Evolutionary conservation across 2,113 vertebrate genomes (phyloP), one percentile per base, ranked within the genome.

Genomic region (Anolis sagrei): DNA sequence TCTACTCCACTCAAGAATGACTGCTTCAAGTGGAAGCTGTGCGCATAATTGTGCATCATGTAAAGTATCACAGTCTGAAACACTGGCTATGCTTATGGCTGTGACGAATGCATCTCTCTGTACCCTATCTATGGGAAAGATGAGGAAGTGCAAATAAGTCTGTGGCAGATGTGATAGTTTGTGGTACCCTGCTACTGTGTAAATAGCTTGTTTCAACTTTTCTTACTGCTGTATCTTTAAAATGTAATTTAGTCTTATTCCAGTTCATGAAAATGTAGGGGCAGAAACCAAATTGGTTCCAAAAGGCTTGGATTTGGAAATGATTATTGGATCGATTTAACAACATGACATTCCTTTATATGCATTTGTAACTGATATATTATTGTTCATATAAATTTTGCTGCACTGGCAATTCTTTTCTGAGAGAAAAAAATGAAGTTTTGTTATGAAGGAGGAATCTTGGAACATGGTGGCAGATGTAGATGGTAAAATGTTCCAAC

Each of bases 201-300:
- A 0, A 81, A 8, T 74, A 21, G 77, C 81, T 86, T 1, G 79
- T 89, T 81, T 90, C 74, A 36, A 83, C 82, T 92, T 89, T 89
- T 21, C 11, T 91, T 93, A 90, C 93, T 94, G 94, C 93, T 88
- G 72, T 89, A 79, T 70, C 73, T 48, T 89, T 90, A 91, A 91
- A 75, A 81, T 89, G 85, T 21, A 77, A 69, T 92, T 75, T 21
- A 16, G 48, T 74, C 79, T 87, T 69, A 1, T 34, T 70, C 73
- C 34, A 44, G 69, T 48, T 90, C 58, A 58, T 80, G 9, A 69
- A 73, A 78, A 64, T 77, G 82, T 76, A 48, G 16, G 25, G 32
- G 84, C 64, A 84, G 70, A 87, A 87, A 92, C 69, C 44, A 66
- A 92, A 82, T 75, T 34, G 0, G 77, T 48, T 89, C 90, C 88